These are phyloP conservation scores for Catonia carolina DNA, from an alignment of 2,888 invertebrate genomes.

Conservation along the genomic window DNA sequence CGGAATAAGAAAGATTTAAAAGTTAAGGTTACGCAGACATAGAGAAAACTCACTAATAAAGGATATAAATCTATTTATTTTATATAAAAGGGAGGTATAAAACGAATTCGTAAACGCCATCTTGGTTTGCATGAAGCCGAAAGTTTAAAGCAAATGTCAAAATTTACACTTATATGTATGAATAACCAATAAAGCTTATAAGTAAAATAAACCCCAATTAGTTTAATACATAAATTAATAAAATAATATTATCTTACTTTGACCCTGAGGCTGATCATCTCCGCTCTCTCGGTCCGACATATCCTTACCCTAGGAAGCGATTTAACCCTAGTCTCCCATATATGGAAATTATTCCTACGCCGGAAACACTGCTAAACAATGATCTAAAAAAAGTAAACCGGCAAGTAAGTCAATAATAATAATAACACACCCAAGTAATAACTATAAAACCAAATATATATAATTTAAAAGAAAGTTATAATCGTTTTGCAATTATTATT, in stretches of 20 bases:
- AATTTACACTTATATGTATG: not conserved
- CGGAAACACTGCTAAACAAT: conserved; percentile 21
- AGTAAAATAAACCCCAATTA: not conserved
- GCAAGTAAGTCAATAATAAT: no score
- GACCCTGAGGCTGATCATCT: conserved; percentile 41
- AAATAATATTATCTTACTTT: conserved; percentile 37
- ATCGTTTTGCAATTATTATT: no score
- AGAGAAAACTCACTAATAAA: no score
- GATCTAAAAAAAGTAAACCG: conserved; percentile 20
- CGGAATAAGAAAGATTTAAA: no score
- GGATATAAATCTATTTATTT: no score
- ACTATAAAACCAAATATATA: not conserved
- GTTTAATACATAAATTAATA: not conserved
- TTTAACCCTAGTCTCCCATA: conserved; percentile 35
- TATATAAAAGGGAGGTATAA: no score
- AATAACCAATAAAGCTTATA: not conserved
- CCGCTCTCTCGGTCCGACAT: conserved; percentile 43
- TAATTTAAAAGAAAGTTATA: no score
- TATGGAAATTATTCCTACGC: conserved; percentile 30
- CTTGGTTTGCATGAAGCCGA: conserved; percentile 20
- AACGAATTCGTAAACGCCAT: conserved; percentile 20
- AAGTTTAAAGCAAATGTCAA: conserved; percentile 16
- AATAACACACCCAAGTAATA: not conserved
- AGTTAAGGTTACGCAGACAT: not conserved
- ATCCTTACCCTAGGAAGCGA: conserved; percentile 32